These are phyloP conservation scores for Idris sp. DNA, from an alignment of 1,140 invertebrate species.

Conservation along the genomic window DNA sequence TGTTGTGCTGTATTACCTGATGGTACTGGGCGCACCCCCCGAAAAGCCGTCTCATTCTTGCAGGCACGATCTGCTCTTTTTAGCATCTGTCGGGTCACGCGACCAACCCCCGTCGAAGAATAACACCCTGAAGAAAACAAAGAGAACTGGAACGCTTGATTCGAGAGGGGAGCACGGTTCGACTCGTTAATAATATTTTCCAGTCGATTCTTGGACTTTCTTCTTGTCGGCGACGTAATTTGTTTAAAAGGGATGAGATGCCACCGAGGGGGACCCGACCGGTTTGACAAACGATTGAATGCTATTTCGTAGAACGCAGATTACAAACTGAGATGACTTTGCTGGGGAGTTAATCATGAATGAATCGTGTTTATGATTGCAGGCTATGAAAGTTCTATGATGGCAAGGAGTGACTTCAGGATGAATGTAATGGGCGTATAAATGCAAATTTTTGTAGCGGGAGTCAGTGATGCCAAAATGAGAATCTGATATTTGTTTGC, in stretches of 20 bases:
- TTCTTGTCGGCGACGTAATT: slow-evolving; percentile 41
- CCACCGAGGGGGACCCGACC: slow-evolving; percentile 29
- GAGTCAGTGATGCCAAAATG: slow-evolving; percentile 1
- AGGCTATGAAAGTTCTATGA: slow-evolving; percentile 34
- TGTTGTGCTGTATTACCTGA: slow-evolving; percentile 74
- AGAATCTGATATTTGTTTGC: slow-evolving; percentile 1
- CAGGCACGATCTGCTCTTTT: slow-evolving; percentile 63
- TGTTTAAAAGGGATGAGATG: slow-evolving; percentile 53
- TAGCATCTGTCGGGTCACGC: slow-evolving; percentile 75
- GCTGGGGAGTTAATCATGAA: slow-evolving; percentile 51
- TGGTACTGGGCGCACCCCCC: slow-evolving; percentile 65
- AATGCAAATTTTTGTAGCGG: slow-evolving; percentile 18
- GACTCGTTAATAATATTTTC: slow-evolving; percentile 44
- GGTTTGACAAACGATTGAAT: slow-evolving; percentile 51
- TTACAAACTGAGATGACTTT: slow-evolving; percentile 45
- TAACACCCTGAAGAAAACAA: slow-evolving; percentile 70
- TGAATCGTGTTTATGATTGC: slow-evolving; percentile 42
- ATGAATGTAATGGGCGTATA: slow-evolving; percentile 13
- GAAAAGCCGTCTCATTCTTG: slow-evolving; percentile 37
- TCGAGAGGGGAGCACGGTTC: slow-evolving; percentile 27
- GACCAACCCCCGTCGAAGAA: slow-evolving; percentile 67
- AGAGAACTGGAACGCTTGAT: slow-evolving; percentile 53
- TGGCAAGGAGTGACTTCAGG: slow-evolving; percentile 4
- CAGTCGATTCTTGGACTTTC: slow-evolving; percentile 53
- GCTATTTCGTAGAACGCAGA: slow-evolving; percentile 35